Evolutionary conservation across 2,888 invertebrate species (phyloP).

Genomic region (Polydesmus complanatus): DNA sequence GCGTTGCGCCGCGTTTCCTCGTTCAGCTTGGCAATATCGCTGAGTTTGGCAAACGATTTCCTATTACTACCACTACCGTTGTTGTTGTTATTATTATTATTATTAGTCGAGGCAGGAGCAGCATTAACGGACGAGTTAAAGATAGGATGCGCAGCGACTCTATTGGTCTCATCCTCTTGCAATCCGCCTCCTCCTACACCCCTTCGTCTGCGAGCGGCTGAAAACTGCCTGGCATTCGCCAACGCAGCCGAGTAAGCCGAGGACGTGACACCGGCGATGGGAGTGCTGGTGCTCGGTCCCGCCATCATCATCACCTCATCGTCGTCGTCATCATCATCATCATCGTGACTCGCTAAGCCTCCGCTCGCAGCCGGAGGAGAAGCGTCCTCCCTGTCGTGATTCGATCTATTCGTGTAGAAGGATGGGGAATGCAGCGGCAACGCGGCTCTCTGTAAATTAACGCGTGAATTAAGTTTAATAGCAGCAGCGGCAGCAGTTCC

Average conservation of each 20-base stretch:
- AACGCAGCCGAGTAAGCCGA: not conserved
- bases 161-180: too few relatives aligned
- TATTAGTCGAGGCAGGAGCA: too few relatives aligned
- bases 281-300: conserved; percentile 3
- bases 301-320: too few relatives aligned
- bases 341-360: too few relatives aligned
- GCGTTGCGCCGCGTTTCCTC: not conserved
- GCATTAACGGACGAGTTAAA: too few relatives aligned
- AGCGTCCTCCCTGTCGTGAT: not conserved
- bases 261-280: not conserved
- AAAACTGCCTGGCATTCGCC: not conserved
- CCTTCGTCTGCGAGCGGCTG: not conserved
- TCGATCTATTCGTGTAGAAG: not conserved
- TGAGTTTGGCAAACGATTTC: conserved; percentile 5
- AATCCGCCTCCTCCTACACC: too few relatives aligned
- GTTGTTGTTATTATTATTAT: too few relatives aligned
- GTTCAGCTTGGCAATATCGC: conserved; percentile 6
- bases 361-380: not conserved
- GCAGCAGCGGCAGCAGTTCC: not conserved
- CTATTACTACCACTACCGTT: too few relatives aligned
- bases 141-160: not conserved
- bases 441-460: not conserved
- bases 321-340: too few relatives aligned
- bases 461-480: not conserved
- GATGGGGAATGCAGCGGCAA: not conserved